Evolutionary conservation across 2,113 vertebrate species (phyloP).

Genomic region (Hippocampus comes): DNA sequence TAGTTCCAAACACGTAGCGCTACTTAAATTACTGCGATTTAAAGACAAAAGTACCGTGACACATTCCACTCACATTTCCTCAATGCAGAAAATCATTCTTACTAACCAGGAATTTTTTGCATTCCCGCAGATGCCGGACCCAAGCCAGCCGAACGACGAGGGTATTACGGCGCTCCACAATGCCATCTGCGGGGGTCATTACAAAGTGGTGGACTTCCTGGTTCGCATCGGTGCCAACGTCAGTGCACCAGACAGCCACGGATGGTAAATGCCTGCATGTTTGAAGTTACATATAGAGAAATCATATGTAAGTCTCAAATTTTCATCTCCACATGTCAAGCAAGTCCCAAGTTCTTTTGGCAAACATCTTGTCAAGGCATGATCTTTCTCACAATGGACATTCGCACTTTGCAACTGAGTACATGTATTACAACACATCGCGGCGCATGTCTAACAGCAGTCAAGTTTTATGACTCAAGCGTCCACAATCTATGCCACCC

Average conservation of each 20-base stretch:
- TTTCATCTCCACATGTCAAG: too few relatives aligned
- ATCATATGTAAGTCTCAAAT: too few relatives aligned
- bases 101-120: neutral
- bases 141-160: conserved; percentile 87
- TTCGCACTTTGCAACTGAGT: too few relatives aligned
- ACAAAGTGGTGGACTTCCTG: conserved; percentile 82
- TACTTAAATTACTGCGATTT: neutral
- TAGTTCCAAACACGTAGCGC: neutral
- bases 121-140: conserved; percentile 77
- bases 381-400: too few relatives aligned
- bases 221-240: conserved; percentile 82
- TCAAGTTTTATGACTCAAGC: too few relatives aligned
- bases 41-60: too few relatives aligned
- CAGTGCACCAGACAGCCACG: conserved; percentile 87
- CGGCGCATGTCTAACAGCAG: too few relatives aligned
- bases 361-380: too few relatives aligned
- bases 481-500: too few relatives aligned
- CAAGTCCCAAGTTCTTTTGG: too few relatives aligned
- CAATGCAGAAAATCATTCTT: too few relatives aligned
- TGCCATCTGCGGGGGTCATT: conserved; percentile 86
- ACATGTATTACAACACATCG: too few relatives aligned
- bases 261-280: conserved; percentile 74
- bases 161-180: conserved; percentile 92
- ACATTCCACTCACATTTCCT: neutral
- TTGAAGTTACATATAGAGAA: neutral